Evolutionary conservation across 2,797 vertebrate species (phyloP).

Genomic region (Hipposideros larvatus): DNA sequence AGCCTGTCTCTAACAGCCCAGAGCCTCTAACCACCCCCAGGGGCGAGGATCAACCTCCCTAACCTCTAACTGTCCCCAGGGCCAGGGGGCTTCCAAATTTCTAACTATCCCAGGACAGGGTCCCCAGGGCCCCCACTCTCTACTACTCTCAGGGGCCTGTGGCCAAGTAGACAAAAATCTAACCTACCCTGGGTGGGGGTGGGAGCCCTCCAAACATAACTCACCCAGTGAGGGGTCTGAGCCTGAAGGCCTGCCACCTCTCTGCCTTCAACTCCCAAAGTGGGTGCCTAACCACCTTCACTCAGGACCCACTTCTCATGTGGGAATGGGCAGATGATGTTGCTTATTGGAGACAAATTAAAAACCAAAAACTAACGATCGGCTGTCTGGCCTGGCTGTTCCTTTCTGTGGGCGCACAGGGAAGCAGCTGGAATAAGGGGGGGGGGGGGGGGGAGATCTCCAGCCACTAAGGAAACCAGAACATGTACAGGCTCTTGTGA

Average conservation of each 20-base stretch:
- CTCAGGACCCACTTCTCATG: not conserved
- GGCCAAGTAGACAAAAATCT: not conserved
- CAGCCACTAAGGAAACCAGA: not conserved
- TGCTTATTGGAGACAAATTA: slow-evolving; percentile 70
- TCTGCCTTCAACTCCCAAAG: slow-evolving; percentile 26
- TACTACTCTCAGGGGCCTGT: not conserved
- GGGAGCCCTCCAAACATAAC: not conserved
- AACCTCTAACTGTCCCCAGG: slow-evolving; percentile 64
- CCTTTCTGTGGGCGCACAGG: not conserved
- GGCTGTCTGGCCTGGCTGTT: slow-evolving; percentile 35
- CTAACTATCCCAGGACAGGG: slow-evolving; percentile 43
- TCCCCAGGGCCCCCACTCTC: not conserved
- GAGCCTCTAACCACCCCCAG: not conserved
- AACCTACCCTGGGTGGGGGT: not conserved
- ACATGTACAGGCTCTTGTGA: not conserved
- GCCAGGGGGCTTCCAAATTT: not conserved
- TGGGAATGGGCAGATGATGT: not conserved
- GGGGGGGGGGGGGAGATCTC: not conserved
- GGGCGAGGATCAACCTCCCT: not conserved
- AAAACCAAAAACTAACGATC: slow-evolving; percentile 49
- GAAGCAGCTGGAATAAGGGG: not conserved
- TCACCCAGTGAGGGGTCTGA: not conserved
- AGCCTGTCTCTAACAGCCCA: not conserved
- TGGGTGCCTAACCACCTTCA: slow-evolving; percentile 14
- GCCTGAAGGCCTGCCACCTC: not conserved